These are phyloP conservation scores for Lophius americanus DNA, from an alignment of 2,797 vertebrate genomes.

Conservation along the genomic window DNA sequence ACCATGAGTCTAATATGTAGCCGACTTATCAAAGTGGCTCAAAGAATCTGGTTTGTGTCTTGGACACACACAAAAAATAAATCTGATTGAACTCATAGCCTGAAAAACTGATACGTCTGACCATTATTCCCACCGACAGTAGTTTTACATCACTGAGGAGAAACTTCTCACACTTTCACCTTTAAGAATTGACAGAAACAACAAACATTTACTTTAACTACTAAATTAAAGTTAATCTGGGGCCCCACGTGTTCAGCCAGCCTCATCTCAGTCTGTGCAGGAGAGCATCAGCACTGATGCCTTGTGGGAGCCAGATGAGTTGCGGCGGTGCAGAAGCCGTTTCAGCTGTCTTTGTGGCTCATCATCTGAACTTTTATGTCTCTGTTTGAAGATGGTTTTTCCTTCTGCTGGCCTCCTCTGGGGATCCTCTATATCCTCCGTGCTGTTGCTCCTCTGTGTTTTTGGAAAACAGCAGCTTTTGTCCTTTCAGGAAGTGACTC, in stretches of 20 bases:
- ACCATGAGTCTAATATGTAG: too few relatives aligned
- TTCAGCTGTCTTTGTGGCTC: conserved; percentile 53
- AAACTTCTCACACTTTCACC: too few relatives aligned
- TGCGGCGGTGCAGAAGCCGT: conserved; percentile 40
- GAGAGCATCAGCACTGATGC: conserved; percentile 44
- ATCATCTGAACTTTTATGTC: conserved; percentile 68
- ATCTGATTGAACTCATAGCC: too few relatives aligned
- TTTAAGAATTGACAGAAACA: too few relatives aligned
- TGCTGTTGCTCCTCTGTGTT: conserved; percentile 45
- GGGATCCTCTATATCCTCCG: conserved; percentile 60
- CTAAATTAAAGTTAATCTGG: background rate
- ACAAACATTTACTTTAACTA: conserved; percentile 31
- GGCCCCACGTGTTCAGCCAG: conserved; percentile 12
- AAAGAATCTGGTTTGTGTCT: too few relatives aligned
- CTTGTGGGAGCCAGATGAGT: conserved; percentile 40
- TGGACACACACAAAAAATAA: too few relatives aligned
- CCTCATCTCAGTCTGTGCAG: conserved; percentile 39
- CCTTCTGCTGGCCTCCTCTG: conserved; percentile 69
- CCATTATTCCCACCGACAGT: too few relatives aligned
- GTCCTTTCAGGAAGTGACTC: conserved; percentile 40
- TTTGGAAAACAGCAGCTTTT: conserved; percentile 57
- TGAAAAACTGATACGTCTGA: too few relatives aligned
- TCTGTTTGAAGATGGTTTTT: conserved; percentile 70
- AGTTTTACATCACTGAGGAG: too few relatives aligned
- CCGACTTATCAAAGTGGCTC: too few relatives aligned